These are phyloP conservation scores for Daphoenositta chrysoptera DNA, from an alignment of 2,113 vertebrate species.

Conservation along the genomic window DNA sequence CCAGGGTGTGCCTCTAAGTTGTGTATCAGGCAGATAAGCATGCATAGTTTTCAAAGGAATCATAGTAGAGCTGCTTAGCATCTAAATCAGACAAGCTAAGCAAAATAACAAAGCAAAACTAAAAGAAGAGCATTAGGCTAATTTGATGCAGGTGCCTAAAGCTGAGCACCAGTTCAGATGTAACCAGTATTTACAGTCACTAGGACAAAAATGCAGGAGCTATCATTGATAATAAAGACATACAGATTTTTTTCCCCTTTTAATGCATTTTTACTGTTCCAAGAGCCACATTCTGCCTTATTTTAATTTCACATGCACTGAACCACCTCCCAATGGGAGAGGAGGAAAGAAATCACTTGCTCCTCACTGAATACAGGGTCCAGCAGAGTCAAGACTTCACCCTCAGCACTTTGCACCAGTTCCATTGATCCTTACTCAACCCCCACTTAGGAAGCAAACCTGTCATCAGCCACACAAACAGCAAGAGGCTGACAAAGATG, in stretches of 20 bases:
- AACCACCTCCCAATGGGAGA: not conserved
- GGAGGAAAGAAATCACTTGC: not conserved
- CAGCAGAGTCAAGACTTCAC: not conserved
- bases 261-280: not conserved
- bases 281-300: not conserved
- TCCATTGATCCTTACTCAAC: not conserved
- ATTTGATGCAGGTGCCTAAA: not conserved
- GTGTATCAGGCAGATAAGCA: conserved; percentile 14
- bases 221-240: not conserved
- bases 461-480: not conserved
- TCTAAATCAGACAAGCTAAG: not conserved
- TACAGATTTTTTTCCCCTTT: not conserved
- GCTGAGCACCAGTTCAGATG: not conserved
- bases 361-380: not conserved
- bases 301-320: not conserved
- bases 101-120: not conserved
- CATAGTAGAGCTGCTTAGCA: not conserved
- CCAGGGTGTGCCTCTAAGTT: not conserved
- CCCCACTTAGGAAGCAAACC: not conserved
- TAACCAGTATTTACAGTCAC: not conserved
- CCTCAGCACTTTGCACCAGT: not conserved
- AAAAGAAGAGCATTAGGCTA: not conserved
- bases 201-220: not conserved
- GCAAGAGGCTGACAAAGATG: not conserved
- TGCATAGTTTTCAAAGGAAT: conserved; percentile 33